Conservation (phyloP, 2,888 invertebrate species). For the Hymenopus coronatus region DNA sequence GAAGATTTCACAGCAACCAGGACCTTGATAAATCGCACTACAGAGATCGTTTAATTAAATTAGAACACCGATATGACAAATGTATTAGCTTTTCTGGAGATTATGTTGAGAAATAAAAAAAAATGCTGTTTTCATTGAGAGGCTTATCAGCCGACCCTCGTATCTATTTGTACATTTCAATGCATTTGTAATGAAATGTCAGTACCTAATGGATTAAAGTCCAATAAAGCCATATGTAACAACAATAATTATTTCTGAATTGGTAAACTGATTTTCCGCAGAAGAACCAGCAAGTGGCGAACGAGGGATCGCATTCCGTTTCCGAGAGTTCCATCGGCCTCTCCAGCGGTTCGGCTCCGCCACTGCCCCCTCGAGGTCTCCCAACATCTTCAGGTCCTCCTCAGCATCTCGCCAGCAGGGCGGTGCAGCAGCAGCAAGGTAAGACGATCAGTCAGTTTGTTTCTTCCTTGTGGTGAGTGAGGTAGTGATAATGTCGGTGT, state of each 20-base stretch:
- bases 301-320: background rate
- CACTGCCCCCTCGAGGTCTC: constrained; percentile 3
- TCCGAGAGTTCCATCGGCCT: background rate
- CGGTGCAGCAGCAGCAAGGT: background rate
- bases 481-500: background rate
- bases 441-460: background rate
- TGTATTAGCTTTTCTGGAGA: no score
- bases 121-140: no score
- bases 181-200: background rate
- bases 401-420: constrained; percentile 2
- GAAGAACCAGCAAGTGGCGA: background rate
- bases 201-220: no score
- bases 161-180: no score
- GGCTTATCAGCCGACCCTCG: no score
- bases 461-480: background rate
- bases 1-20: no score
- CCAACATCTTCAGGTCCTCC: background rate
- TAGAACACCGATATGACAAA: no score
- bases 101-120: no score
- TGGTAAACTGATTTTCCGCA: background rate
- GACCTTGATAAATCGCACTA: no score
- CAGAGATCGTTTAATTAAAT: no score
- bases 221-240: no score
- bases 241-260: no score
- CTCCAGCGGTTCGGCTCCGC: background rate